phyloP scores from a whole-genome alignment of 1,140 invertebrate species.

The Asbolus verrucosus region DNA sequence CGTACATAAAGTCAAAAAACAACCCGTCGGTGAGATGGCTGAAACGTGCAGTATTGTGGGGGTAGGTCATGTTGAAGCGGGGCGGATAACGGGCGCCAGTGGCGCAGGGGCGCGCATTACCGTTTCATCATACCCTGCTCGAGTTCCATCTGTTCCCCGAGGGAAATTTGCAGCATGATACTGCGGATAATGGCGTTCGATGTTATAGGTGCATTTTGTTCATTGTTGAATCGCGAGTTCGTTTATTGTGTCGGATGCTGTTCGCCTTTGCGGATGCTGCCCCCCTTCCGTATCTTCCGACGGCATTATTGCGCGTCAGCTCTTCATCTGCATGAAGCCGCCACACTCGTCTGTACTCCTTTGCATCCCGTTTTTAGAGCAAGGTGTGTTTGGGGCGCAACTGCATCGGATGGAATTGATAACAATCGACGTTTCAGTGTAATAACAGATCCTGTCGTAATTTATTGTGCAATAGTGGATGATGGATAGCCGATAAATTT shows the following conservation, averaged over 20 bases:
- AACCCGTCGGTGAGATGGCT: neutral
- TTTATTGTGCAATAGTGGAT: too few species aligned
- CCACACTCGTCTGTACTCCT: too few species aligned
- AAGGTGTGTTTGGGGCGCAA: too few species aligned
- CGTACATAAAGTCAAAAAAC: neutral
- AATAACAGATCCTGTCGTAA: too few species aligned
- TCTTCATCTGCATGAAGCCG: too few species aligned
- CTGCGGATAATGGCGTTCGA: conserved; percentile 58
- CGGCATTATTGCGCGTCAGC: too few species aligned
- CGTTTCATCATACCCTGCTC: conserved; percentile 54
- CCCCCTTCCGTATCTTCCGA: too few species aligned
- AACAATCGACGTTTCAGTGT: too few species aligned
- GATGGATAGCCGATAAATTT: too few species aligned
- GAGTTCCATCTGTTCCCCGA: conserved; percentile 52
- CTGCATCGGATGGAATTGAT: too few species aligned
- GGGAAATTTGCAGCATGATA: conserved; percentile 60
- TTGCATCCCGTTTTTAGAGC: too few species aligned
- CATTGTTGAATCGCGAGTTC: conserved; percentile 50
- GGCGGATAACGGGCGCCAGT: conserved; percentile 14
- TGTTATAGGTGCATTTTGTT: conserved; percentile 58
- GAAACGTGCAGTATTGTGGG: conserved; percentile 28
- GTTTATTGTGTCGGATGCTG: conserved; percentile 38
- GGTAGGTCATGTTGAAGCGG: conserved; percentile 37
- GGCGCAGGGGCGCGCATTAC: conserved; percentile 45
- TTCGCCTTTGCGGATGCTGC: too few species aligned